Percentiles rank a stretch among this genome's conserved stretches.
Conservation (phyloP, 2,888 invertebrate species). For the Ochropacha duplaris region DNA sequence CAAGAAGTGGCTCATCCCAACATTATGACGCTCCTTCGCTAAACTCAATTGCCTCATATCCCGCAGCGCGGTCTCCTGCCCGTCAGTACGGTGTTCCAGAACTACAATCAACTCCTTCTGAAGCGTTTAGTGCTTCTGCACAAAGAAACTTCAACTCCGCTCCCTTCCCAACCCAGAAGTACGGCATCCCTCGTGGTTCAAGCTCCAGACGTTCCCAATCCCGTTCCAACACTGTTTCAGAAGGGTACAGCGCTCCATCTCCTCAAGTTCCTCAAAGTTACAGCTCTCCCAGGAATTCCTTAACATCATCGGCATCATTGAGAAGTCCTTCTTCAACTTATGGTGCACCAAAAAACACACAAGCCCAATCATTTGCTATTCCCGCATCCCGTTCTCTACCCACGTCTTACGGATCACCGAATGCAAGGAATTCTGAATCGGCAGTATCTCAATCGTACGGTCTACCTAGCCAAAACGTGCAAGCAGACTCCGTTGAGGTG, state of each 20-base stretch:
- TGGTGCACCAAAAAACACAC: background rate
- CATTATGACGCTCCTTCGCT: slow-evolving; percentile 31
- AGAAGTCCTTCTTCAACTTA: background rate
- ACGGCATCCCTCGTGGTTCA: slow-evolving; percentile 40
- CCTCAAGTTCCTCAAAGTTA: background rate
- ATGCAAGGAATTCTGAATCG: background rate
- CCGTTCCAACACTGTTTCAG: slow-evolving; percentile 33
- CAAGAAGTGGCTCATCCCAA: slow-evolving; percentile 29
- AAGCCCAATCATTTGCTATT: background rate
- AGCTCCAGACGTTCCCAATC: slow-evolving; percentile 28
- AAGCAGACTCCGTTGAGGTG: background rate
- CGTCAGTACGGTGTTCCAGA: slow-evolving; percentile 44
- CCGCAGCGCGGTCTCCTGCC: slow-evolving; percentile 30
- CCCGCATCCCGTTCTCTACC: background rate
- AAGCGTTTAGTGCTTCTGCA: slow-evolving; percentile 48
- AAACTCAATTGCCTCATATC: slow-evolving; percentile 26
- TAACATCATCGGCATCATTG: background rate
- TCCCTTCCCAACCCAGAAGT: slow-evolving; percentile 37
- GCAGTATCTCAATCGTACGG: background rate
- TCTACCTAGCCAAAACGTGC: background rate
- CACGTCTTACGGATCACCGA: slow-evolving; percentile 25
- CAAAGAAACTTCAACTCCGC: slow-evolving; percentile 36
- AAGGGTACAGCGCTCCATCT: slow-evolving; percentile 32
- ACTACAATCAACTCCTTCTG: slow-evolving; percentile 43
- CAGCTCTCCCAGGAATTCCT: background rate